Evolutionary conservation across 37 sponge, comb jelly and placozoan genomes (phyloP), one percentile per base, ranked within the genome.

Genomic region (Ephydatia muelleri): DNA sequence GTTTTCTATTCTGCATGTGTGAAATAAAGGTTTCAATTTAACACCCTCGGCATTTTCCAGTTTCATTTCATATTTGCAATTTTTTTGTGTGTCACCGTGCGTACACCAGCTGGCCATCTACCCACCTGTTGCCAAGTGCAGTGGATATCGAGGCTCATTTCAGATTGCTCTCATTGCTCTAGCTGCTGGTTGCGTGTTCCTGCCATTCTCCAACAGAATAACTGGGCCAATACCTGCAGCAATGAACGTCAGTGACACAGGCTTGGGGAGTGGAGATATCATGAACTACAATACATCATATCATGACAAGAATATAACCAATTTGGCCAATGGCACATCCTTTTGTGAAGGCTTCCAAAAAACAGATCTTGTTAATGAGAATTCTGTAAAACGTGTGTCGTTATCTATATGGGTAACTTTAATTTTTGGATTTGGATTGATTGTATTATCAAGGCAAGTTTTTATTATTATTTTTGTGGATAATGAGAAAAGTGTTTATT

Each of bases 151-250:
- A 35, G 14, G 40, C n/a, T 37, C 30, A 11, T 79, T 49, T 35
- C 12, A 34, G 19, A 8, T 80, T 5, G 30, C 48, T 32, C 57
- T 86, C 5, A 16, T 81, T 5, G 32, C 69, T 31, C 40, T 82
- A 26, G 79, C 25, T 43, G 43, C 30, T 67, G 35, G 38, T 27
- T 65, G 66, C 26, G 34, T 88, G 22, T 36, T 94, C 26, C 76
- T 91, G 4, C 95, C 95, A 0, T 78, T 90, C 33, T 77, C 92
- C 70, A 90, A 90, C 34, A 39, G n/a, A 2, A 94, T 94, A 40
- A 91, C 92, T 39, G 95, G 95, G 35, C 91, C 91, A 13, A 78
- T 94, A 35, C 25, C 80, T 5, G 27, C 69, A 0, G 73, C 27
- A 23, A 16, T 30, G 19, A 21, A 11, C 49, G 43, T 26, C 34